A percentile compares a stretch with the other conserved stretches of the same genome.
These are phyloP conservation scores for Vicugna pacos DNA, from an alignment of 2,113 vertebrate species.

Conservation along the genomic window DNA sequence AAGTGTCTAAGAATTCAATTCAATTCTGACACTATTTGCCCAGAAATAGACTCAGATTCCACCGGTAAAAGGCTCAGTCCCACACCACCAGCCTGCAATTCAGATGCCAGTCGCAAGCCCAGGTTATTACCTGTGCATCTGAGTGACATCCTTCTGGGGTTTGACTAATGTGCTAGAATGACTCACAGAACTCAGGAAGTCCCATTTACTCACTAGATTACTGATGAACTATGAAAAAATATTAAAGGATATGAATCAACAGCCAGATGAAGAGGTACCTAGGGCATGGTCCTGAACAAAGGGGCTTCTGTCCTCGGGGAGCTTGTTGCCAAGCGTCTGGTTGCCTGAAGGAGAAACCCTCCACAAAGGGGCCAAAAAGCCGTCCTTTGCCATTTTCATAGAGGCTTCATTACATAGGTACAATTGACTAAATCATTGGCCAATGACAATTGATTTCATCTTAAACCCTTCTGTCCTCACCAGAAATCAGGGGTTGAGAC, in stretches of 20 bases:
- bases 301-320: neutral
- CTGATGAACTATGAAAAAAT: neutral
- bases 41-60: neutral
- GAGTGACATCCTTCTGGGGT: neutral
- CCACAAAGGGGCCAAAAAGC: neutral
- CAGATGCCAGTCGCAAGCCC: neutral
- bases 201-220: neutral
- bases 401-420: neutral
- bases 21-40: neutral
- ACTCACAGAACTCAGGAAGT: neutral
- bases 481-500: neutral
- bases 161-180: neutral
- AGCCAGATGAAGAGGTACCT: neutral
- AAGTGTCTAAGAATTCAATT: neutral
- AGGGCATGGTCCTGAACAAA: neutral
- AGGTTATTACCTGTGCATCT: neutral
- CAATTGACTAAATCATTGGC: neutral
- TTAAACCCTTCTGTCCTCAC: neutral
- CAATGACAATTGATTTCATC: neutral
- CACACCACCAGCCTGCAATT: neutral
- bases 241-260: neutral
- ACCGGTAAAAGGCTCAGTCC: neutral
- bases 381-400: neutral
- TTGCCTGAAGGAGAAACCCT: neutral
- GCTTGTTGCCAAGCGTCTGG: neutral